Evolutionary conservation across 2,113 vertebrate genomes (phyloP).

Genomic region (Scomber colias): DNA sequence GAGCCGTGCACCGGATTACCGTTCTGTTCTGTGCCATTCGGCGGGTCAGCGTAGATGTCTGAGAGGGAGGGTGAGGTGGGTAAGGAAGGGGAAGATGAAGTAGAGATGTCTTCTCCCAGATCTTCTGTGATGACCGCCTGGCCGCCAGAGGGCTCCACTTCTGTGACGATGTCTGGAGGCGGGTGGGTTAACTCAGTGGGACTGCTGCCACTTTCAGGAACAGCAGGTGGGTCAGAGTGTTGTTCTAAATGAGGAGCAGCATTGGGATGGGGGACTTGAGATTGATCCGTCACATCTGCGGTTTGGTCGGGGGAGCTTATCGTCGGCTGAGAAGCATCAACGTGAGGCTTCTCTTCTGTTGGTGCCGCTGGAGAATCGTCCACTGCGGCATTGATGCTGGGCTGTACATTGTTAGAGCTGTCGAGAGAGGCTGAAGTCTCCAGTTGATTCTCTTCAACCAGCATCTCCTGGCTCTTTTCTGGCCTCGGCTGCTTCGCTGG

Average conservation of each 20-base stretch:
- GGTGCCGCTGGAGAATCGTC: conserved; percentile 13
- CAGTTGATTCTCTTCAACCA: conserved; percentile 16
- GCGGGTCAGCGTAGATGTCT: conserved; percentile 94
- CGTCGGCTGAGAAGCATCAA: conserved; percentile 30
- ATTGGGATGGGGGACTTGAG: conserved; percentile 62
- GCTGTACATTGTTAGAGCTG: conserved; percentile 8
- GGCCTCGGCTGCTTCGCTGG: conserved; percentile 53
- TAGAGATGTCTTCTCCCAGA: conserved; percentile 84
- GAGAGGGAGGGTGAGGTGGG: conserved; percentile 75
- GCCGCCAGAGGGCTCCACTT: conserved; percentile 55
- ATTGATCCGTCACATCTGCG: conserved; percentile 31
- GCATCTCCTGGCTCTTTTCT: conserved; percentile 51
- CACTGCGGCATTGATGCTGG: conserved; percentile 16
- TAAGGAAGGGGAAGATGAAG: conserved; percentile 11
- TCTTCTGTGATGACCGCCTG: conserved; percentile 69
- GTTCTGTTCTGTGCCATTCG: conserved; percentile 90
- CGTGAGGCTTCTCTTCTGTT: conserved; percentile 24
- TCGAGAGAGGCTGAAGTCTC: conserved; percentile 29
- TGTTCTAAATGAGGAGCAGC: conserved; percentile 67
- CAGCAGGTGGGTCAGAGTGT: conserved; percentile 34
- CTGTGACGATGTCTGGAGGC: conserved; percentile 33
- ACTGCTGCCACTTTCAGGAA: conserved; percentile 58
- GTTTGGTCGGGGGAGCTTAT: conserved; percentile 7
- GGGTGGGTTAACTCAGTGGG: conserved; percentile 66
- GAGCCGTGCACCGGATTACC: conserved; percentile 92